A percentile compares a stretch with the other conserved stretches of the same genome.
phyloP scores from a whole-genome alignment of 2,888 invertebrate genomes.

The Rotaria magnacalcarata region DNA sequence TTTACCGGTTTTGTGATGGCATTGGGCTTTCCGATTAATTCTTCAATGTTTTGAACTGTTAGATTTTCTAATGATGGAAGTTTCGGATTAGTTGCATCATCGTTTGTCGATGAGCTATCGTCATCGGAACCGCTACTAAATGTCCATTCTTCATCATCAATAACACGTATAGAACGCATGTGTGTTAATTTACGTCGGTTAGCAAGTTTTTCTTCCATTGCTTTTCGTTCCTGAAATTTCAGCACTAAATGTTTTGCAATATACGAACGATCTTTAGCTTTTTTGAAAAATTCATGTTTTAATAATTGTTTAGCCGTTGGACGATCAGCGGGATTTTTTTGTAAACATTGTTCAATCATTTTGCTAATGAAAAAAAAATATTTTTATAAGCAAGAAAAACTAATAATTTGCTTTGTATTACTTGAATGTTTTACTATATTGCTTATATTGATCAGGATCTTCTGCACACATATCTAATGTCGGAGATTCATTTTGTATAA shows the following conservation, averaged over 20 bases:
- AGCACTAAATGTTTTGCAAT: conserved; percentile 44
- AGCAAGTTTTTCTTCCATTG: conserved; percentile 38
- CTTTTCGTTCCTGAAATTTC: conserved; percentile 42
- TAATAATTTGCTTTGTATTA: background rate
- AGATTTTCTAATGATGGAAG: background rate
- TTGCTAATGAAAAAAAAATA: conserved; percentile 61
- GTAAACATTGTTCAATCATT: conserved; percentile 90
- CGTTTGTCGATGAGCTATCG: background rate
- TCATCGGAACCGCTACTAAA: conserved; percentile 39
- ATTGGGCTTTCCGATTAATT: background rate
- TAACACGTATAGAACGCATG: conserved; percentile 29
- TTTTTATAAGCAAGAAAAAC: too few species aligned
- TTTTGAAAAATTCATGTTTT: conserved; percentile 87
- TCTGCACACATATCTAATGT: conserved; percentile 87
- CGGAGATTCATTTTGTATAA: conserved; percentile 94
- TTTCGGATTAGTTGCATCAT: background rate
- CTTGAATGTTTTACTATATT: conserved; percentile 84
- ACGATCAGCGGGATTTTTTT: conserved; percentile 46
- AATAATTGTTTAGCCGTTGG: conserved; percentile 59
- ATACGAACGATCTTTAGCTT: conserved; percentile 46
- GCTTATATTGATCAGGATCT: conserved; percentile 94
- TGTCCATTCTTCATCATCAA: conserved; percentile 45
- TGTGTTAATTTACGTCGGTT: conserved; percentile 33
- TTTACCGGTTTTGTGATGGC: background rate
- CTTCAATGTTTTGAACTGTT: background rate